These are phyloP conservation scores for Hylomyscus alleni DNA, from an alignment of 2,797 vertebrate species.

Conservation along the genomic window DNA sequence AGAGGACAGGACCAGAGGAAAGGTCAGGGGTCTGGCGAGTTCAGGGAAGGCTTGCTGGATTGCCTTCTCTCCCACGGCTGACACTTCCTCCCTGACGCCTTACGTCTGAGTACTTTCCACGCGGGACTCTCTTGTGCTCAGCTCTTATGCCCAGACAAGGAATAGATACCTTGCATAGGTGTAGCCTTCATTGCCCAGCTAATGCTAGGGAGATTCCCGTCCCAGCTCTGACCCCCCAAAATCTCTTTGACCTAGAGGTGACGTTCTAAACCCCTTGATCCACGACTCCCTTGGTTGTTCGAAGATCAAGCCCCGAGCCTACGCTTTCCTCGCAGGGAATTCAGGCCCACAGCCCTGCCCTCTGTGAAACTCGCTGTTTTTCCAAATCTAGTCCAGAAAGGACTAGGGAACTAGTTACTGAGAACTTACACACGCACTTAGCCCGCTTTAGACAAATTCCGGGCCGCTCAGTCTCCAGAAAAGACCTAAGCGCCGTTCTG, in stretches of 20 bases:
- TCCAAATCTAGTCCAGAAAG: neutral
- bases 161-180: neutral
- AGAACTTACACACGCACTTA: slow-evolving; percentile 26
- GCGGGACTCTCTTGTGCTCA: neutral
- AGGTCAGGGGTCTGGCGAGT: neutral
- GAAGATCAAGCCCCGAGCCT: neutral
- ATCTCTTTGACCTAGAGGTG: neutral
- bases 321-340: neutral
- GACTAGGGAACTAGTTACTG: neutral
- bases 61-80: neutral
- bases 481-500: neutral
- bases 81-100: neutral
- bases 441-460: slow-evolving; percentile 82
- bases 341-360: neutral
- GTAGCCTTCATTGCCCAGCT: neutral
- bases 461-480: neutral
- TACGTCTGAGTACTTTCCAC: slow-evolving; percentile 11
- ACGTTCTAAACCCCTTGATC: neutral
- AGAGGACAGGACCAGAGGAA: neutral
- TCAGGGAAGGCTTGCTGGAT: neutral
- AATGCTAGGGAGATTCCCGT: neutral
- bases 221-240: neutral
- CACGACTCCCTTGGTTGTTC: accelerated
- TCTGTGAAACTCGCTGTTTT: neutral
- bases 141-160: neutral